Percentiles rank a stretch among this genome's conserved stretches.
phyloP scores from a whole-genome alignment of 2,888 invertebrate species.

The Bimastos eiseni region DNA sequence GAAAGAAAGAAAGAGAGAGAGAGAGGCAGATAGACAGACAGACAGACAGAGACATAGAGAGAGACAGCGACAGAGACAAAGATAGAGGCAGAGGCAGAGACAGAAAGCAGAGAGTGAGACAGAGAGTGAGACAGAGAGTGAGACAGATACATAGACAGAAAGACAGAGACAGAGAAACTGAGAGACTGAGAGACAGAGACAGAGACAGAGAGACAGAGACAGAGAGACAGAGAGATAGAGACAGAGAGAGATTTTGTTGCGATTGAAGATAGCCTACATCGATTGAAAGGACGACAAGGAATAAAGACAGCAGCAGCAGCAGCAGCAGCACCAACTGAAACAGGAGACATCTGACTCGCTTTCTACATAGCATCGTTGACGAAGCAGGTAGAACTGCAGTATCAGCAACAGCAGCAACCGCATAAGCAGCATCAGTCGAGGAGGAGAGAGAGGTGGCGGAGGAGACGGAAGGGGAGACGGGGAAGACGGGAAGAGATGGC shows the following conservation, averaged over 20 bases:
- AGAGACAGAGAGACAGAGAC: background rate
- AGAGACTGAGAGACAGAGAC: background rate
- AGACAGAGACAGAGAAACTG: background rate
- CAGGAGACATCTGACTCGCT: background rate
- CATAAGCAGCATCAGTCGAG: background rate
- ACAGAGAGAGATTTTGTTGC: background rate
- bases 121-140: background rate
- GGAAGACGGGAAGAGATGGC: background rate
- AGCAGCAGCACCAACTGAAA: background rate
- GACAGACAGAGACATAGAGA: background rate
- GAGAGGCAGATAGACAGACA: background rate
- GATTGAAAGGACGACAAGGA: background rate
- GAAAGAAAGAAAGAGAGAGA: background rate
- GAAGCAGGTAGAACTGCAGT: slow-evolving; percentile 24
- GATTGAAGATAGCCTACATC: background rate
- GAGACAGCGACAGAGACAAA: background rate
- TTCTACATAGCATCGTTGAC: no score
- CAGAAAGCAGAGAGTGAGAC: background rate
- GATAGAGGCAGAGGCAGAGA: background rate
- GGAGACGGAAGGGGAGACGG: background rate
- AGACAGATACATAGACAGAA: no score
- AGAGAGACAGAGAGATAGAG: background rate
- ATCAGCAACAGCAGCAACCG: background rate
- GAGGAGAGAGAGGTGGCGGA: background rate
- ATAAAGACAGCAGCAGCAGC: background rate